Base-by-base conservation (phyloP, 2,888 invertebrate genomes). In the Macaria liturata region DNA sequence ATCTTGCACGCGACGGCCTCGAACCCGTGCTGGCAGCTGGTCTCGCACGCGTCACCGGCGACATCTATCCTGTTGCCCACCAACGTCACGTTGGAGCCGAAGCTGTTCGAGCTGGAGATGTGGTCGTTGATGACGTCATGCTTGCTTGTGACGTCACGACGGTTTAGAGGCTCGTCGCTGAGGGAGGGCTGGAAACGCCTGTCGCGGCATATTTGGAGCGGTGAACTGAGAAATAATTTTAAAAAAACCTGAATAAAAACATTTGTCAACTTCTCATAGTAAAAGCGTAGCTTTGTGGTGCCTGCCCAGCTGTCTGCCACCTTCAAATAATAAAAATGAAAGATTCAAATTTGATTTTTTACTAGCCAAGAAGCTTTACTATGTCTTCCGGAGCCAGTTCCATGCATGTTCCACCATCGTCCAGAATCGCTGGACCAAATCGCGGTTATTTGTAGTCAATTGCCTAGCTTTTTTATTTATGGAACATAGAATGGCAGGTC, bases 51-150 rank as follows among this genome's bases (percentile, higher is more conserved):
- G 52, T 87, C 84, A 40, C 83, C 82, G 9, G 86, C 91, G 47
- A 98, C 94, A 74, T 97, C 96, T 62, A 98, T 96, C 72, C 97
- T 93, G 83, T 98, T 98, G 32, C 98, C 98, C 39, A 97, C 94
- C 4, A 98, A 88, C 3, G 96, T 94, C 3, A 96, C 94, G 76
- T 95, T 97, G 57, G 96, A 96, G 0, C 97, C 97, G 80, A 97
- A 96, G 71, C 95, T 96, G 58, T 94, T 94, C 0, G 94, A 93
- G 31, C 87, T 88, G 2, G 88, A 81, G 32, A 87, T 76, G 54
- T 89, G 87, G 54, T 87, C 87, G 68, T 73, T 72, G 20, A 74
- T 55, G 3, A 73, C 62, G 4, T 87, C 85, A 0, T 78, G 65
- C 57, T 76, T 82, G 1, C 76, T 52, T 0, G 71, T 61, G 59